phyloP scores from a whole-genome alignment of 1,140 invertebrate genomes.

The Drosophila carrolli region DNA sequence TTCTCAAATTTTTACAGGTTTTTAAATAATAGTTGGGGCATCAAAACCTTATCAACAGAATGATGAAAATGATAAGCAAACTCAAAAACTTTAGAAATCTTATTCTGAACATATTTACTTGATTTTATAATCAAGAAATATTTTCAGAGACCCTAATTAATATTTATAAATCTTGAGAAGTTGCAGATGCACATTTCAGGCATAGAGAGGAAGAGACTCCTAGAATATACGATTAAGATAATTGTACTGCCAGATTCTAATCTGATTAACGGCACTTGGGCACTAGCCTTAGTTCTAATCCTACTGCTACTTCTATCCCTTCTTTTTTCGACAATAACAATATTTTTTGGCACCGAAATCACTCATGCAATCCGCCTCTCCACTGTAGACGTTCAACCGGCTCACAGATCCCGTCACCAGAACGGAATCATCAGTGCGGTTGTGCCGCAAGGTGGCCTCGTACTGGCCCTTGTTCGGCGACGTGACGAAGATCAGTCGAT shows the following conservation, averaged over 20 bases:
- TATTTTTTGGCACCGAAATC: conserved; percentile 86
- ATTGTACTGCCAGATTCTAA: conserved; percentile 22
- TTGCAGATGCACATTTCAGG: background rate
- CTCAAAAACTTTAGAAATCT: background rate
- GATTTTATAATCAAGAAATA: background rate
- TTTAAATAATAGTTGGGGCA: background rate
- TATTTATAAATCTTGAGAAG: background rate
- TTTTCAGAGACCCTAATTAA: background rate
- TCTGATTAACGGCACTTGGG: conserved; percentile 50
- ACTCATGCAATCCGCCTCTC: conserved; percentile 85
- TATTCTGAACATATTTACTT: background rate
- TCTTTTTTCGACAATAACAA: conserved; percentile 85
- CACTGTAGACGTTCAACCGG: conserved; percentile 87
- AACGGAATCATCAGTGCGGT: conserved; percentile 58
- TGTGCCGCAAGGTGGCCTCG: conserved; percentile 86
- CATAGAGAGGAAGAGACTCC: conserved; percentile 7
- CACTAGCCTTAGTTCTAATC: conserved; percentile 42
- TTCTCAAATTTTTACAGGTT: background rate
- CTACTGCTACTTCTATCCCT: conserved; percentile 16
- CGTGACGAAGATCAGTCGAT: conserved; percentile 85
- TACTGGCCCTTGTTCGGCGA: conserved; percentile 86
- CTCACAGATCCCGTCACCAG: conserved; percentile 85
- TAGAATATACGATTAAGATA: conserved; percentile 13
- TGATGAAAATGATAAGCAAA: no score
- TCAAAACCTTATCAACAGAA: background rate